Conservation (phyloP, 2,113 vertebrate genomes). For the Ptilonorhynchus violaceus region DNA sequence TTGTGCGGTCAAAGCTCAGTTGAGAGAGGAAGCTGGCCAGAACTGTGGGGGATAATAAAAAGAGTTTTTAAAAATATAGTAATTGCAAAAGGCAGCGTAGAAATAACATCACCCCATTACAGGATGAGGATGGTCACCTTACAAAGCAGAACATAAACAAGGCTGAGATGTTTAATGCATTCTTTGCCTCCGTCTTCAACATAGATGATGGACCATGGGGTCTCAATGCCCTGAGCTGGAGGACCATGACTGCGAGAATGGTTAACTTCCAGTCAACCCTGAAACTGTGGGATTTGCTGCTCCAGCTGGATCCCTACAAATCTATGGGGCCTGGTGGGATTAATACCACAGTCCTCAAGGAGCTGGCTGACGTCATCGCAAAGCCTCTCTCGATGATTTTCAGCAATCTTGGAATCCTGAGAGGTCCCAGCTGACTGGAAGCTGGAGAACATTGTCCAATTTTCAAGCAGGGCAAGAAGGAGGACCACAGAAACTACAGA, state of each 20-base stretch:
- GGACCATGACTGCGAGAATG: background rate
- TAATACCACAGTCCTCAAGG: background rate
- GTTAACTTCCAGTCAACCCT: background rate
- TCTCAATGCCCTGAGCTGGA: background rate
- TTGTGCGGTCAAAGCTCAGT: background rate
- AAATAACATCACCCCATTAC: background rate
- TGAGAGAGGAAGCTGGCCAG: background rate
- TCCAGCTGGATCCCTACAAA: background rate
- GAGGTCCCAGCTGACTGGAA: background rate
- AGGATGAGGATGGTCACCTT: background rate
- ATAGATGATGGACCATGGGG: fast-evolving
- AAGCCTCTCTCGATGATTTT: background rate
- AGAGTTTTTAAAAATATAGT: background rate
- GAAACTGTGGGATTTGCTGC: background rate
- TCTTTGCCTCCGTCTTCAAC: background rate
- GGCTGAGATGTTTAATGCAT: background rate
- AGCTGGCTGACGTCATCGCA: background rate
- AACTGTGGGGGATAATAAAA: background rate
- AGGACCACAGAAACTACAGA: background rate
- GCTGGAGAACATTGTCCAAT: background rate
- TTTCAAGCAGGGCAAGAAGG: background rate
- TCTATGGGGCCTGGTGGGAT: background rate
- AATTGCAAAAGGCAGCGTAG: background rate
- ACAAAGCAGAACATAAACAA: fast-evolving
- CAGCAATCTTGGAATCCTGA: background rate